These are phyloP conservation scores for Adela reaumurella DNA, from an alignment of 2,888 invertebrate genomes.

Conservation along the genomic window DNA sequence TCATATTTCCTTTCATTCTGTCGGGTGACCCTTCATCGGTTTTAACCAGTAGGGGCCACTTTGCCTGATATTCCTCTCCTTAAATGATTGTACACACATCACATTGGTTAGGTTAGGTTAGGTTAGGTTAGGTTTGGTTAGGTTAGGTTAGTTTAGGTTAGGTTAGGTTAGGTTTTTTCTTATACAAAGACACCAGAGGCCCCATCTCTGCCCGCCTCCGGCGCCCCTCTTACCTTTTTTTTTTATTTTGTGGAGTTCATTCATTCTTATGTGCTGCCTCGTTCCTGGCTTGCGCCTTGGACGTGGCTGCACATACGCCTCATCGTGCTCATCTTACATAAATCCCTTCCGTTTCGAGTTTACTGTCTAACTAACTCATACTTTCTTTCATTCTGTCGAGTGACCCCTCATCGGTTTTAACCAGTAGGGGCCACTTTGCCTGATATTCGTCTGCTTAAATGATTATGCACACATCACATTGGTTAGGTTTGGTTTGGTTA, in stretches of 20 bases:
- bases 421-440: conserved; percentile 5
- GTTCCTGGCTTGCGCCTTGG: conserved; percentile 3
- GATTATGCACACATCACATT: background rate
- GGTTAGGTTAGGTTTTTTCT: too few relatives aligned
- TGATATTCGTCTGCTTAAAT: conserved; percentile 1
- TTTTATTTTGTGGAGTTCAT: too few relatives aligned
- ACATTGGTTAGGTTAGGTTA: conserved; percentile 6
- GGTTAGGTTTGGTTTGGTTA: conserved; percentile 4
- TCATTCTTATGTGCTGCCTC: too few relatives aligned
- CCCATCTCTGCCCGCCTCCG: too few relatives aligned
- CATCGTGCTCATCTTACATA: too few relatives aligned
- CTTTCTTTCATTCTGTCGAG: conserved; percentile 3
- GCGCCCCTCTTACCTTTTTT: too few relatives aligned
- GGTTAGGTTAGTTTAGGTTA: too few relatives aligned
- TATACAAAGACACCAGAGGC: too few relatives aligned
- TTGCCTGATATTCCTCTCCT: conserved; percentile 2
- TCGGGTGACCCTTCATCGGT: conserved; percentile 7
- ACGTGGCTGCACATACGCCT: too few relatives aligned
- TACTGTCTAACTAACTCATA: background rate
- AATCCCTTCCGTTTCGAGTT: too few relatives aligned
- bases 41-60: conserved; percentile 7
- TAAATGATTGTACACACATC: too few relatives aligned
- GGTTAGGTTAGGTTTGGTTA: conserved; percentile 6
- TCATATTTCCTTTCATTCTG: conserved; percentile 6
- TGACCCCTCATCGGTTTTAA: conserved; percentile 7